These are phyloP conservation scores for Tipula unca DNA, from an alignment of 2,888 invertebrate species.

Conservation along the genomic window DNA sequence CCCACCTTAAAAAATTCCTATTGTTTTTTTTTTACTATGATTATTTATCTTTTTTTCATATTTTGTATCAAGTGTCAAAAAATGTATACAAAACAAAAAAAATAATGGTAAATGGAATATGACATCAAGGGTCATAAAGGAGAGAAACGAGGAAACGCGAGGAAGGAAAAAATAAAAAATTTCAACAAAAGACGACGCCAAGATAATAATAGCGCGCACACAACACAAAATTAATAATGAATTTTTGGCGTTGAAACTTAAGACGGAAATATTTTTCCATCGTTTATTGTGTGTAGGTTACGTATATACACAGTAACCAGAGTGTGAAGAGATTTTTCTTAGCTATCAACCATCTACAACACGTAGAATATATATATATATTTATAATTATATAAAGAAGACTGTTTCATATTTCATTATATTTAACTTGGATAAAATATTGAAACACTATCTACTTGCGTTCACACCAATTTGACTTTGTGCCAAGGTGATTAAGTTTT, in stretches of 20 bases:
- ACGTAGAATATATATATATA: not conserved
- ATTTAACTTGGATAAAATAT: not conserved
- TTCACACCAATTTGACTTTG: not conserved
- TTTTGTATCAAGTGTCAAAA: not conserved
- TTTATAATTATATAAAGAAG: not conserved
- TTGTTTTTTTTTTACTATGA: not conserved
- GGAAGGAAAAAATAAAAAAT: not conserved
- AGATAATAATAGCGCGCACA: not conserved
- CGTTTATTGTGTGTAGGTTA: not conserved
- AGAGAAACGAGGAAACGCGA: not conserved
- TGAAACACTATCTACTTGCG: not conserved
- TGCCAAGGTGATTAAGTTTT: not conserved
- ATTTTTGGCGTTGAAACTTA: not conserved
- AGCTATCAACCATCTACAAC: not conserved
- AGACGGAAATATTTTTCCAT: not conserved
- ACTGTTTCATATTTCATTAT: not conserved
- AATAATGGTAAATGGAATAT: not conserved
- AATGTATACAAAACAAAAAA: not conserved
- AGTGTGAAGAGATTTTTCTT: not conserved
- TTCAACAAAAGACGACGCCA: constrained; percentile 1
- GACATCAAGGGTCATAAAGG: not conserved
- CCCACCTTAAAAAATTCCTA: not conserved
- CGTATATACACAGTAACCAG: not conserved
- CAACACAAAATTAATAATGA: not conserved
- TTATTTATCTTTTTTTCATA: not conserved